Conservation (phyloP, 2,888 invertebrate species). For the Smittia sp. region DNA sequence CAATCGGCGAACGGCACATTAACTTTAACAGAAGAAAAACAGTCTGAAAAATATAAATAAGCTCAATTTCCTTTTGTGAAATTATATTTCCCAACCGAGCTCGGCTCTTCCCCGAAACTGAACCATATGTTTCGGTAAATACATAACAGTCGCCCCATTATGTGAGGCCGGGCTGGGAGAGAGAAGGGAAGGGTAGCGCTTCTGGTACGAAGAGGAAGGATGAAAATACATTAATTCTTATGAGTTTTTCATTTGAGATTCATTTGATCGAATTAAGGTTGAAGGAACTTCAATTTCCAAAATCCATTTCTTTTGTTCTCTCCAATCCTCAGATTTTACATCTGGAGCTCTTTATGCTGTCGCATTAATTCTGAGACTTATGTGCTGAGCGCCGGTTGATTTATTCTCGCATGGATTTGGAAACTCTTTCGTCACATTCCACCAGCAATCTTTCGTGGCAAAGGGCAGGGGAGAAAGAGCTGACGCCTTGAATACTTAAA, state of each 20-base stretch:
- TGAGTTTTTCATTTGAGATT: slow-evolving; percentile 21
- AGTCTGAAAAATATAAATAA: slow-evolving; percentile 17
- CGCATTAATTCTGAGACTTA: slow-evolving; percentile 7
- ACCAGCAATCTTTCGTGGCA: no score
- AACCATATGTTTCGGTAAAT: not conserved
- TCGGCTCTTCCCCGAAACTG: no score
- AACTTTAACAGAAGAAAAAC: not conserved
- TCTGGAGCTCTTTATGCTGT: not conserved
- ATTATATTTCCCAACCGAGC: not conserved
- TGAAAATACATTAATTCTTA: slow-evolving; percentile 14
- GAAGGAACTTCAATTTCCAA: not conserved
- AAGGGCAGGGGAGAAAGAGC: no score
- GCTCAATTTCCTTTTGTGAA: slow-evolving; percentile 11
- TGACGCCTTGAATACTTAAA: no score
- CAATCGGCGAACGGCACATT: not conserved
- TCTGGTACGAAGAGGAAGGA: not conserved
- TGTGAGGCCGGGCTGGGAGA: not conserved
- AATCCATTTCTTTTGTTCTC: not conserved
- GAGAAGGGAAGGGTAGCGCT: not conserved
- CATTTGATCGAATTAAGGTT: slow-evolving; percentile 25
- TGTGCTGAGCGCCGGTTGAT: no score
- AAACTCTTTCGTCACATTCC: no score
- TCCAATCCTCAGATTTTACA: not conserved
- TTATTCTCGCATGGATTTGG: no score
- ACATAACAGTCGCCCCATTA: not conserved